These are phyloP conservation scores for Rhinogobio ventralis DNA, from an alignment of 2,797 vertebrate species.

Conservation along the genomic window DNA sequence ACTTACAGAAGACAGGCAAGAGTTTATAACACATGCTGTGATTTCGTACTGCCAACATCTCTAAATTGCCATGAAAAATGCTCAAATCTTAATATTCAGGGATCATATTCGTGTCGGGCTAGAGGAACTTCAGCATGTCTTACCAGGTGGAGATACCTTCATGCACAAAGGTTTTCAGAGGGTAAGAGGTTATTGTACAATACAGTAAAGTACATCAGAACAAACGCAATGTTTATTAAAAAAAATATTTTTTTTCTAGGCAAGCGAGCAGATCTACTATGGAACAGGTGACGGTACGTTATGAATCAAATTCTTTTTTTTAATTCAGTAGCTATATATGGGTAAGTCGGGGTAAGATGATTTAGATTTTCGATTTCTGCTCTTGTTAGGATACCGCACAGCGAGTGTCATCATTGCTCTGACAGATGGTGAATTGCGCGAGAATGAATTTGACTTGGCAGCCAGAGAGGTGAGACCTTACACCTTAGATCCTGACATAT, in stretches of 20 bases:
- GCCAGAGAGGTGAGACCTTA: slow-evolving; percentile 87
- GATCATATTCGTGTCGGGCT: slow-evolving; percentile 92
- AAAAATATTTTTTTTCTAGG: slow-evolving; percentile 77
- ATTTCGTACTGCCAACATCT: background rate
- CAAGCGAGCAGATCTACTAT: slow-evolving; percentile 98
- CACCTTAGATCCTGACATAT: background rate
- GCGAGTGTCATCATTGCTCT: slow-evolving; percentile 97
- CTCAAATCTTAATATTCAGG: slow-evolving; percentile 70
- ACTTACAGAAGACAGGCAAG: slow-evolving; percentile 95
- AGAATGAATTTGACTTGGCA: slow-evolving; percentile 92
- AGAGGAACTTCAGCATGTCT: slow-evolving; percentile 89
- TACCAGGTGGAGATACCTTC: slow-evolving; percentile 93
- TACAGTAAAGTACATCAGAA: background rate
- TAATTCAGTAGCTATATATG: background rate
- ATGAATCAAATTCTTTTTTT: slow-evolving; percentile 8
- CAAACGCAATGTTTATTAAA: background rate
- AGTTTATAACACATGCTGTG: background rate
- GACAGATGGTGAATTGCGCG: slow-evolving; percentile 95
- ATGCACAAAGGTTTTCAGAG: slow-evolving; percentile 90
- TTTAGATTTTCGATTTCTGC: slow-evolving; percentile 10
- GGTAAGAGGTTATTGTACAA: slow-evolving; percentile 16
- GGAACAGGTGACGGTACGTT: slow-evolving; percentile 90
- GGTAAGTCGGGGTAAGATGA: no score
- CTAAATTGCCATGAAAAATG: background rate
- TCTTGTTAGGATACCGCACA: slow-evolving; percentile 85